These are phyloP conservation scores for Peromyscus eremicus DNA, from an alignment of 2,797 vertebrate species.

Conservation along the genomic window DNA sequence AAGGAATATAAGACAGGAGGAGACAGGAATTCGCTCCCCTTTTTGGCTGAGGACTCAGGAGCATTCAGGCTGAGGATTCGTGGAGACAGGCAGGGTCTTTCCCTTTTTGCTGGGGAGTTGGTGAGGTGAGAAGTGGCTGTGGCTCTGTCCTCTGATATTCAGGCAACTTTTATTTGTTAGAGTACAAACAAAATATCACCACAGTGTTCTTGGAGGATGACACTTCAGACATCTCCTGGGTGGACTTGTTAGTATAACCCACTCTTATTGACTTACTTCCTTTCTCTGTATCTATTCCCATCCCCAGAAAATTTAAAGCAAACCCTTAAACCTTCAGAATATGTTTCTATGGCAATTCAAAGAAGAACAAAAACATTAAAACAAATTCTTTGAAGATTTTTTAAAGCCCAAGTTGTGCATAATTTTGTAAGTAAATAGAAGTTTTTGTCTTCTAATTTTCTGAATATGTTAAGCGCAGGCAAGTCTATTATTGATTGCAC, in stretches of 20 bases:
- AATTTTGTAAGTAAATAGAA: not conserved
- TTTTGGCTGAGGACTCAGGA: too few relatives aligned
- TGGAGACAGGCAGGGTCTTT: too few relatives aligned
- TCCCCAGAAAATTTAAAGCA: not conserved
- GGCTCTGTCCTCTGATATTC: too few relatives aligned
- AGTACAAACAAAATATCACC: too few relatives aligned
- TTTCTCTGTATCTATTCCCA: not conserved
- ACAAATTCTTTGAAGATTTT: not conserved
- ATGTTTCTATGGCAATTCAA: conserved; percentile 3
- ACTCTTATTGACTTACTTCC: not conserved
- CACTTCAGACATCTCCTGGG: not conserved
- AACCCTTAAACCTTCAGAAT: not conserved
- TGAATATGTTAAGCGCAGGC: not conserved
- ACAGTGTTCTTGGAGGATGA: not conserved
- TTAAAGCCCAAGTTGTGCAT: not conserved
- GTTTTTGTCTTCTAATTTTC: conserved; percentile 30
- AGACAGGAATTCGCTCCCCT: too few relatives aligned
- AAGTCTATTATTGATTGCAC: not conserved
- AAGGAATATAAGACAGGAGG: too few relatives aligned
- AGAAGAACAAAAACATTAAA: not conserved
- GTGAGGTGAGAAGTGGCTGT: too few relatives aligned
- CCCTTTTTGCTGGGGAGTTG: too few relatives aligned
- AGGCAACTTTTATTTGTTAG: too few relatives aligned
- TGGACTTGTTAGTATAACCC: not conserved
- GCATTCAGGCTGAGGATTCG: too few relatives aligned